Conservation (phyloP, 2,113 vertebrate genomes). For the Peromyscus maniculatus region DNA sequence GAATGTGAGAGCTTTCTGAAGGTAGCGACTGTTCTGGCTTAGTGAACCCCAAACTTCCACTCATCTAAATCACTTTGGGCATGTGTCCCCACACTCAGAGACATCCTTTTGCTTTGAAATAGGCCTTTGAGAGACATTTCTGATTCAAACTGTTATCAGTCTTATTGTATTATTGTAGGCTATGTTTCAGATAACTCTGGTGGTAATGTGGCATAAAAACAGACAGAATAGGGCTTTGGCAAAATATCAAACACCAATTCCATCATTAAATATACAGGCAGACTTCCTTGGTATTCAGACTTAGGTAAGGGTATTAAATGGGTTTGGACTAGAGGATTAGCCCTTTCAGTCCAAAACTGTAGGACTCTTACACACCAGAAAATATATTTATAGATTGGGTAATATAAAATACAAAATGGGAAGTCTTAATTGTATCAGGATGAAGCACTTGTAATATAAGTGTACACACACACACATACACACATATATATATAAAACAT, state of each 20-base stretch:
- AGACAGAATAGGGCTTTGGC: conserved; percentile 3
- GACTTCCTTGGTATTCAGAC: conserved; percentile 31
- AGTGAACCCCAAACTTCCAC: neutral
- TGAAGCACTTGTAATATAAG: neutral
- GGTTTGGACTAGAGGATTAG: neutral
- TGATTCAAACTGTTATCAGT: neutral
- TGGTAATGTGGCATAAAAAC: neutral
- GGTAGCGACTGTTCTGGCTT: neutral
- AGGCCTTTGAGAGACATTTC: neutral
- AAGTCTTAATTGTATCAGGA: conserved; percentile 53
- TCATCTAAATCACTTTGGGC: neutral
- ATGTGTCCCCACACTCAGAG: neutral
- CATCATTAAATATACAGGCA: neutral
- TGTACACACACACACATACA: too few relatives aligned
- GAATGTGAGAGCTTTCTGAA: neutral
- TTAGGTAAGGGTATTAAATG: conserved; percentile 3
- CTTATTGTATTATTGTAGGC: neutral
- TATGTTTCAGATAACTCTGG: neutral
- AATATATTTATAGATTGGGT: conserved; percentile 17
- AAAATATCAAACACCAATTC: neutral
- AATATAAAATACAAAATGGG: conserved; percentile 13
- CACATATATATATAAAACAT: neutral
- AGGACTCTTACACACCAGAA: neutral
- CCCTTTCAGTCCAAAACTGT: neutral
- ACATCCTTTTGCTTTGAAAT: neutral